phyloP scores from a whole-genome alignment of 2,888 invertebrate species.

The Sinopyrophorus schimmeli region DNA sequence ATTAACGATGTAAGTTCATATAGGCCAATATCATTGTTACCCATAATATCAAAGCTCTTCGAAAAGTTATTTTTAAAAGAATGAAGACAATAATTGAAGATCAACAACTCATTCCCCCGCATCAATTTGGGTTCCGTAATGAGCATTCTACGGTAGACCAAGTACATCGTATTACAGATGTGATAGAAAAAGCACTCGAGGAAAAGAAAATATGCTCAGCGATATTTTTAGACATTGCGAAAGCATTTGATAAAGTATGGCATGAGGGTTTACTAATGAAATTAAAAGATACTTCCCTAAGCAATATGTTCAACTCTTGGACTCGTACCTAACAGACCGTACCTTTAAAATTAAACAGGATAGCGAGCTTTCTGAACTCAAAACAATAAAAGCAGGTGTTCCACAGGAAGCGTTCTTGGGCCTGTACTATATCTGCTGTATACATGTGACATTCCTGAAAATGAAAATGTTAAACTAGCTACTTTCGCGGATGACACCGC shows the following conservation, averaged over 20 bases:
- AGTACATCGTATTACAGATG: constrained; percentile 9
- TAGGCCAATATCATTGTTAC: constrained; percentile 13
- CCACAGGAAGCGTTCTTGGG: constrained; percentile 8
- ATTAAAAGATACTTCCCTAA: constrained; percentile 4
- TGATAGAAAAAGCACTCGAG: constrained; percentile 6
- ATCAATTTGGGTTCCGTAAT: constrained; percentile 7
- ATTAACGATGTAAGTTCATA: constrained; percentile 5
- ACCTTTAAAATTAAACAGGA: constrained; percentile 2
- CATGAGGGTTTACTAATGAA: constrained; percentile 4
- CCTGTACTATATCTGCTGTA: constrained; percentile 1
- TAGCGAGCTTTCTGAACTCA: constrained; percentile 3
- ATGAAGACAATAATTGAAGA: constrained; percentile 8
- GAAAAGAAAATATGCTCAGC: constrained; percentile 2
- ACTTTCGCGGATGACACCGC: background rate
- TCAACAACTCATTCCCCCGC: constrained; percentile 3
- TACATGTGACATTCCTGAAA: constrained; percentile 1
- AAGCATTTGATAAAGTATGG: constrained; percentile 12
- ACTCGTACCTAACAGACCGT: constrained; percentile 10
- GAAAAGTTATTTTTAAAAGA: constrained; percentile 9
- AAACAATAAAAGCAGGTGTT: constrained; percentile 8
- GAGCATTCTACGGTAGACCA: constrained; percentile 1
- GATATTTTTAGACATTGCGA: constrained; percentile 12
- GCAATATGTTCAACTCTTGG: constrained; percentile 9
- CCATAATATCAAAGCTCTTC: constrained; percentile 8
- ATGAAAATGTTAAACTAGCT: background rate